Evolutionary conservation across 2,797 vertebrate species (phyloP).

Genomic region (Gymnodraco acuticeps): DNA sequence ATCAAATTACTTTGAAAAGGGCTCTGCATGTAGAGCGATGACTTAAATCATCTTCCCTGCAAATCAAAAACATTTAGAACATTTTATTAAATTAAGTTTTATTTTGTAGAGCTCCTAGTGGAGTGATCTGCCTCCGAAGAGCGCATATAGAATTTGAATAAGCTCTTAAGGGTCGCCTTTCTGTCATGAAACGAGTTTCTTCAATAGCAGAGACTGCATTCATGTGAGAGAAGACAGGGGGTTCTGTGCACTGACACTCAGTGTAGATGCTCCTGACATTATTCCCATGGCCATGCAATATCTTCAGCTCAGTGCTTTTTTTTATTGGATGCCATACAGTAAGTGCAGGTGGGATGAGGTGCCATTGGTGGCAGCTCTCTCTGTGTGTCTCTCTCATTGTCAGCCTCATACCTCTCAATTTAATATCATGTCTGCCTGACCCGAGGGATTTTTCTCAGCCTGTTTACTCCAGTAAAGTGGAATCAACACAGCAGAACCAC

Average conservation of each 20-base stretch:
- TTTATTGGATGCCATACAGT: slow-evolving; percentile 50
- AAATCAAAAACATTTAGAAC: slow-evolving; percentile 19
- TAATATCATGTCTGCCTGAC: slow-evolving; percentile 67
- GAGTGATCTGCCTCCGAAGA: background rate
- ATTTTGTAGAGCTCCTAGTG: slow-evolving; percentile 2
- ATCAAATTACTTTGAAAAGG: slow-evolving; percentile 1
- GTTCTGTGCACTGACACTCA: slow-evolving; percentile 15
- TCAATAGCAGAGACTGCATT: slow-evolving; percentile 24
- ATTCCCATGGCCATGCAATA: slow-evolving; percentile 55
- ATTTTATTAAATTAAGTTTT: background rate
- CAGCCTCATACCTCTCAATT: slow-evolving; percentile 51
- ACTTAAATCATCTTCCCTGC: slow-evolving; percentile 3
- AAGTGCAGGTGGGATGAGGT: slow-evolving; percentile 51
- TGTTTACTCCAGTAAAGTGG: slow-evolving; percentile 58
- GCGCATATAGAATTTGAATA: slow-evolving; percentile 9
- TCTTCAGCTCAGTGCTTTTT: slow-evolving; percentile 40
- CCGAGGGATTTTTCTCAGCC: slow-evolving; percentile 52
- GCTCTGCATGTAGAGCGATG: background rate
- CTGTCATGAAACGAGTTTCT: slow-evolving; percentile 20
- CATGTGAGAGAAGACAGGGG: slow-evolving; percentile 20
- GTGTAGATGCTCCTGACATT: slow-evolving; percentile 49
- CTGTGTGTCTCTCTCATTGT: slow-evolving; percentile 36
- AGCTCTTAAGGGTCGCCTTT: background rate
- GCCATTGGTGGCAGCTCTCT: slow-evolving; percentile 19
- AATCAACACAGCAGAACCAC: slow-evolving; percentile 67